Percentiles rank a stretch among this genome's conserved stretches.
Evolutionary conservation across 2,797 vertebrate species (phyloP).

Genomic region (Sphenopsis melanotis): DNA sequence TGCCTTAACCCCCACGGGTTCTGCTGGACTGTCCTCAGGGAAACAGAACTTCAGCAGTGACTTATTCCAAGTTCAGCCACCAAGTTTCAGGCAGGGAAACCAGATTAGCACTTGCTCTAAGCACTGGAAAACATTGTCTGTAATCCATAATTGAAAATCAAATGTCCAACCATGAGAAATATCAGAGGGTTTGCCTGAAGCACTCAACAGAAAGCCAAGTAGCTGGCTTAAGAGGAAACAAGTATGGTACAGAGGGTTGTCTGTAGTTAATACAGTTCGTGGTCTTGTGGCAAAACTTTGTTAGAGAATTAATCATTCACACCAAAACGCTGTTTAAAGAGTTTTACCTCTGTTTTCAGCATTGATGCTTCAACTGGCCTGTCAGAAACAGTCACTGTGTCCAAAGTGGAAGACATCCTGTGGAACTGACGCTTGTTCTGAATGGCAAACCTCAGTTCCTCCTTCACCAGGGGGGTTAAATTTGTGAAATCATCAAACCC

Average conservation of each 20-base stretch:
- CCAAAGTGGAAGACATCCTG: constrained; percentile 80
- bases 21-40: neutral
- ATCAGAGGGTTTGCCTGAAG: neutral
- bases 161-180: neutral
- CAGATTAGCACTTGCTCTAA: neutral
- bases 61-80: neutral
- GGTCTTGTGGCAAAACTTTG: neutral
- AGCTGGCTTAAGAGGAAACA: neutral
- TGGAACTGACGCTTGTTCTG: constrained; percentile 85
- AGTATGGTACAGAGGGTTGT: neutral
- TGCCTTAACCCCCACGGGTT: rapidly evolving
- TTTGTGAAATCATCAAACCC: constrained; percentile 93
- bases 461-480: constrained; percentile 90
- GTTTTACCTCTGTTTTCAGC: constrained; percentile 73
- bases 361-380: constrained; percentile 68
- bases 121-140: neutral
- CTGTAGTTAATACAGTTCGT: neutral
- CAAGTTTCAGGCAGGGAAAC: neutral
- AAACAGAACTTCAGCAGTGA: neutral
- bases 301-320: neutral
- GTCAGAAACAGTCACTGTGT: constrained; percentile 80
- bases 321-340: neutral
- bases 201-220: neutral
- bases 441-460: constrained; percentile 91
- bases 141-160: neutral